Evolutionary conservation across 2,113 vertebrate species (phyloP).

Genomic region (Theropithecus gelada): DNA sequence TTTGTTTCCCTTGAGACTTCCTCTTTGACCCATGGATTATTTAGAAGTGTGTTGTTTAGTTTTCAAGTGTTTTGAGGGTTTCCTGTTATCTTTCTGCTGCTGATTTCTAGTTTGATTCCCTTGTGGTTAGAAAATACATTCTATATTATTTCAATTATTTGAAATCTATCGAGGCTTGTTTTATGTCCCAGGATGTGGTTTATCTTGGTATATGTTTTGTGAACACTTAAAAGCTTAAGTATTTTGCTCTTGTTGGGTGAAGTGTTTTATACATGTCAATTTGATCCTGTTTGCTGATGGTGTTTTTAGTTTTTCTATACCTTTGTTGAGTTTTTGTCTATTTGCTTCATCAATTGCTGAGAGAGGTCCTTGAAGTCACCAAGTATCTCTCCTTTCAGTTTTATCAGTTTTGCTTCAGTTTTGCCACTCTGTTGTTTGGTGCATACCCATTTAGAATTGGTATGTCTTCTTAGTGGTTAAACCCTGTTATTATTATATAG

Average conservation of each 20-base stretch:
- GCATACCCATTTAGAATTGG: neutral
- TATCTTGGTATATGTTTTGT: neutral
- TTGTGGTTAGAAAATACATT: neutral
- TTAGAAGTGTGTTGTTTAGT: neutral
- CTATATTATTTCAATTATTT: neutral
- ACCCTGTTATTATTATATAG: neutral
- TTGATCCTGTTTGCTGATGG: neutral
- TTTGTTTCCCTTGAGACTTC: neutral
- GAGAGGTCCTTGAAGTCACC: neutral
- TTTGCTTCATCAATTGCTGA: neutral
- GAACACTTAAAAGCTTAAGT: neutral
- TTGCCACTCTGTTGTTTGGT: neutral
- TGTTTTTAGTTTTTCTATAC: neutral
- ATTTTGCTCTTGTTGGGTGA: neutral
- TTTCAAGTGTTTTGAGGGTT: neutral
- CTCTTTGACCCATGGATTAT: neutral
- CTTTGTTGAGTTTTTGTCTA: neutral
- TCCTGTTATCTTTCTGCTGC: neutral
- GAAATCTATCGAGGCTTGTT: neutral
- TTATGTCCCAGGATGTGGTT: neutral
- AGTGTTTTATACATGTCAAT: neutral
- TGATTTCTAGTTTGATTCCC: neutral
- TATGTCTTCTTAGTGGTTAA: neutral
- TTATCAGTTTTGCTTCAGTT: neutral
- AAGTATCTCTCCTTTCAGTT: neutral